Base-by-base conservation (phyloP, 2,113 vertebrate species). In the Amphiprion ocellaris region DNA sequence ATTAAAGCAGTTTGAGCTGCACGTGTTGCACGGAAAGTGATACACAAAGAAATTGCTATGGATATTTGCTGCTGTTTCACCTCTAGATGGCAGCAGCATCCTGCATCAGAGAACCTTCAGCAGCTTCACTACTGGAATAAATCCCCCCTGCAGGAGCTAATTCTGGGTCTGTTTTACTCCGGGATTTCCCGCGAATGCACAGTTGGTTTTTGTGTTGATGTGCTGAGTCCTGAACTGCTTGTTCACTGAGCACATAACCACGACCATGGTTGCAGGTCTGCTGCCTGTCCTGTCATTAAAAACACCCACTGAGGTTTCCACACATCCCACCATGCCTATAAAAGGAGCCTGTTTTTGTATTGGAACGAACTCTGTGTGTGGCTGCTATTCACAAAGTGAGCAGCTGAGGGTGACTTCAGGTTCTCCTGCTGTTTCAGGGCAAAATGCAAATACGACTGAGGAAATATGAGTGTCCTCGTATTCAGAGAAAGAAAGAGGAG, bases 51-150 rank as follows among this genome's bases (percentile, higher is more conserved):
- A 10, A 37, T 10, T 37, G 7, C 6, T 9, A 37, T 44, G 14
- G 14, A 44, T 15, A 37, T 37, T 37, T 37, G 33, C 49, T 52
- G 49, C 7, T 19, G 4, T 46, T 74, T 14, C 37, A 2, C 15
- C 0, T 47, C 59, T 84, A 89, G 92, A 69, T 81, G 85, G 92
- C 81, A 61, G 74, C 76, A 89, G 46, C 17, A 24, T 2, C 1
- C 73, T n/a, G 55, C 47, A 1, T 23, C 15, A 10, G 19, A 33
- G 50, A 28, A 70, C 1, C 10, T 21, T 19, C 17, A 17, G 17
- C 11, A 17, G 21, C n/a, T 64, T 60, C 1, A 1, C 14, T 0
- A 4, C 66, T 21, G 2, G 10, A 19, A 21, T 4, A n/a, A 21
- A 44, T 41, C 39, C 24, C 30, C 4, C 10, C 46, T 17, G 5